These are phyloP conservation scores for Neoseiulus cucumeris DNA, from an alignment of 1,140 invertebrate genomes.

Conservation along the genomic window DNA sequence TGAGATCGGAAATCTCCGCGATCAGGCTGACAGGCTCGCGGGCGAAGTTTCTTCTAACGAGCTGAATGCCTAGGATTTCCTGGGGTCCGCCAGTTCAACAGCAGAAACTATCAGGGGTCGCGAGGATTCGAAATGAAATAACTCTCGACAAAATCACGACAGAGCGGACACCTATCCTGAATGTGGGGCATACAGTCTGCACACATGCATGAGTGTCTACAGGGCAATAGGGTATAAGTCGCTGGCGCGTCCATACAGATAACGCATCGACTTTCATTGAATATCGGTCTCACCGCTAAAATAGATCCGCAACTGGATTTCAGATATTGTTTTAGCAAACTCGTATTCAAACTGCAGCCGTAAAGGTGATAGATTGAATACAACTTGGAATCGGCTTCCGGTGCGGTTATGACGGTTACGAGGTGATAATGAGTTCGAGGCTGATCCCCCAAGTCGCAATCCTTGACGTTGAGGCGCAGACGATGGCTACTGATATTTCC, in stretches of 20 bases:
- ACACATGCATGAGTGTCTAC: neutral
- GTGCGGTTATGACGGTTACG: neutral
- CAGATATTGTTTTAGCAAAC: neutral
- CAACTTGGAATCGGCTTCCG: neutral
- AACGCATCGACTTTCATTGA: neutral
- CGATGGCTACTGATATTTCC: neutral
- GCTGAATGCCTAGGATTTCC: no score
- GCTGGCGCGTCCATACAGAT: constrained; percentile 6
- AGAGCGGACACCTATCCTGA: neutral
- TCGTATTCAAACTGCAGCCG: constrained; percentile 3
- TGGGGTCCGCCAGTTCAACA: no score
- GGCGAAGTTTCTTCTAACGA: no score
- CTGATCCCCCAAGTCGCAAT: neutral
- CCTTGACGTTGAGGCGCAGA: neutral
- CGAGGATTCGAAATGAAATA: neutral
- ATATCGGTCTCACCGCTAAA: neutral
- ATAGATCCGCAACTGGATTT: neutral
- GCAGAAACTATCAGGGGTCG: no score
- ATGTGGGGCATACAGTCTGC: neutral
- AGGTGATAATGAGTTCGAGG: neutral
- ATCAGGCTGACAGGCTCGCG: no score
- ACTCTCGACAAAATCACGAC: neutral
- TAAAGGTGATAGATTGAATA: constrained; percentile 8
- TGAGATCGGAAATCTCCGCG: no score
- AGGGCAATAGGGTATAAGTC: neutral